Conservation (phyloP, 2,888 invertebrate genomes). For the Watsonalla binaria region DNA sequence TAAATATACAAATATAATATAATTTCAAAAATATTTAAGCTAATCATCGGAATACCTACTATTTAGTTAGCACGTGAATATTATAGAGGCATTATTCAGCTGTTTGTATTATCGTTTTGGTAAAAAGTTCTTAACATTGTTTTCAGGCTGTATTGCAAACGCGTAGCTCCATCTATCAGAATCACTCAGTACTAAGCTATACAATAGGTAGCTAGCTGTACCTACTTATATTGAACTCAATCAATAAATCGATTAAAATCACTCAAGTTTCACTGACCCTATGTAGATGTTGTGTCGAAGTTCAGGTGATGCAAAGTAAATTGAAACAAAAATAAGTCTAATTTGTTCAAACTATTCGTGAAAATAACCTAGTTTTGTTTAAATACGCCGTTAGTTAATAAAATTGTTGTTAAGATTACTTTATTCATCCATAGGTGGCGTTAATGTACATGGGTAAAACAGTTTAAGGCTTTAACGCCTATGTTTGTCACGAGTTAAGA, state of each 20-base stretch:
- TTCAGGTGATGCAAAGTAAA: not conserved
- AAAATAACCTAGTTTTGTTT: not conserved
- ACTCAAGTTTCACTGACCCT: too few relatives aligned
- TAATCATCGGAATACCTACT: too few relatives aligned
- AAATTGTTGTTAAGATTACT: not conserved
- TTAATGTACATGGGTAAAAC: slow-evolving; percentile 30
- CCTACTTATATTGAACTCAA: too few relatives aligned
- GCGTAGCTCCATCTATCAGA: not conserved
- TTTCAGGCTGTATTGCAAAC: not conserved
- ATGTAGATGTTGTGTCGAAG: not conserved
- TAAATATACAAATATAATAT: too few relatives aligned
- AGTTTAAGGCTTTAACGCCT: slow-evolving; percentile 51
- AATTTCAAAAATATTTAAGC: too few relatives aligned
- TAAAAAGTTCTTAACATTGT: too few relatives aligned
- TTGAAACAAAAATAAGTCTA: not conserved
- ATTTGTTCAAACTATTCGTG: not conserved
- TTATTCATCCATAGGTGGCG: slow-evolving; percentile 39
- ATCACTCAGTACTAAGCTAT: not conserved
- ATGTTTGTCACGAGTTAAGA: slow-evolving; percentile 3
- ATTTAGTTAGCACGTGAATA: too few relatives aligned
- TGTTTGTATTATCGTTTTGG: too few relatives aligned
- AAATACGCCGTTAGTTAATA: not conserved
- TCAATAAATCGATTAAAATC: too few relatives aligned
- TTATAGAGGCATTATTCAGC: too few relatives aligned
- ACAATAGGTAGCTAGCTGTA: too few relatives aligned